Conservation (phyloP, 2,797 vertebrate species). For the Cuniculus paca region DNA sequence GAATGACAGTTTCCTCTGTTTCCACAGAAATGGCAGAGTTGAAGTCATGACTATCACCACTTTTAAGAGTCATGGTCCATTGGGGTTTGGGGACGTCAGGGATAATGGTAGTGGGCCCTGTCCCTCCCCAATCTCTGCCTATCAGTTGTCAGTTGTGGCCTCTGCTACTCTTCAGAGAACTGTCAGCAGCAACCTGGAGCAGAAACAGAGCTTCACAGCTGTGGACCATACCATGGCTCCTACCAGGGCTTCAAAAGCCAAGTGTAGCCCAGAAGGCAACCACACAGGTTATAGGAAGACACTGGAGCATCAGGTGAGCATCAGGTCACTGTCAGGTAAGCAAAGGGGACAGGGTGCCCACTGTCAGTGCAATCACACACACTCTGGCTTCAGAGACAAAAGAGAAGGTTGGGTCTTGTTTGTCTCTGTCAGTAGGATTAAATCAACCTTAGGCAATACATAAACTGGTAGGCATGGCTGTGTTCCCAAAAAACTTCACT, state of each 20-base stretch:
- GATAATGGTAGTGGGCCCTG: background rate
- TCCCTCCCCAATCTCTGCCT: background rate
- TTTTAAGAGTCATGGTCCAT: background rate
- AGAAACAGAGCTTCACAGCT: background rate
- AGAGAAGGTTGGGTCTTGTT: background rate
- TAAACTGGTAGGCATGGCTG: background rate
- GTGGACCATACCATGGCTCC: background rate
- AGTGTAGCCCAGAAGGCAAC: background rate
- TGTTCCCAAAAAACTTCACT: background rate
- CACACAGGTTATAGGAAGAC: background rate
- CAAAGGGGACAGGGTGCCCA: background rate
- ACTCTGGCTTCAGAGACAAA: background rate
- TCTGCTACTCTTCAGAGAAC: background rate
- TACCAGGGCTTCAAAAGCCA: background rate
- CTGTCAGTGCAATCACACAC: background rate
- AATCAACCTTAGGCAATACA: background rate
- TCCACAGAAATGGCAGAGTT: background rate
- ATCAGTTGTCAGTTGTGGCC: background rate
- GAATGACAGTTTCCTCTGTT: background rate
- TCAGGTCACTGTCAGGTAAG: background rate
- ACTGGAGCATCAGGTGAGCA: background rate
- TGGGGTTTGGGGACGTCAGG: background rate
- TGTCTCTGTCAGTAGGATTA: background rate
- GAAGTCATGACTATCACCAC: background rate
- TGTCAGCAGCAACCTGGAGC: background rate